Percentiles rank a stretch among this genome's conserved stretches.
These are phyloP conservation scores for Anoura caudifer DNA, from an alignment of 2,113 vertebrate genomes.

Conservation along the genomic window DNA sequence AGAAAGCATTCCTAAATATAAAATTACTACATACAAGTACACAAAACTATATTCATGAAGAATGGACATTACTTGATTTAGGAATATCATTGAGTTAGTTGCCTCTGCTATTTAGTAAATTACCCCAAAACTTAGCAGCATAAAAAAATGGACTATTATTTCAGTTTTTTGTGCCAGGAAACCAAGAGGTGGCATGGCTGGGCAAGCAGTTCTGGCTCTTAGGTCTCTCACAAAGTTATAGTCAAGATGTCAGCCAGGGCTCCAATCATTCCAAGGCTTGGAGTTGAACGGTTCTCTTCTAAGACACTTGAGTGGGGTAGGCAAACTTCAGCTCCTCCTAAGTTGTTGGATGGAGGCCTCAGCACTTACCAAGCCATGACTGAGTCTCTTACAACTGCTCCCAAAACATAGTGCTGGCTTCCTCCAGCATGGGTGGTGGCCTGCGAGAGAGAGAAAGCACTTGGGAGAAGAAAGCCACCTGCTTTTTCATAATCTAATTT, in stretches of 20 bases:
- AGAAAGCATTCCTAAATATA: not conserved
- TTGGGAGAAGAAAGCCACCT: too few species aligned
- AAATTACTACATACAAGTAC: not conserved
- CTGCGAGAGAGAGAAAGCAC: not conserved
- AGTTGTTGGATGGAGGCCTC: accelerated
- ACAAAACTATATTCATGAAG: not conserved
- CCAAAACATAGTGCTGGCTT: accelerated
- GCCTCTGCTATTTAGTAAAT: not conserved
- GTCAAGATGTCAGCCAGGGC: not conserved
- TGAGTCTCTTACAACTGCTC: not conserved
- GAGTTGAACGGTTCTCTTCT: not conserved
- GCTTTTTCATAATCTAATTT: not conserved
- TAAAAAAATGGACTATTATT: not conserved
- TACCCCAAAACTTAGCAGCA: not conserved
- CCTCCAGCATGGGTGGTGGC: too few species aligned
- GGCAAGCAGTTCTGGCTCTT: not conserved
- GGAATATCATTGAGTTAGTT: not conserved
- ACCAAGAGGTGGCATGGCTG: not conserved
- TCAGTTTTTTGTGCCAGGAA: not conserved
- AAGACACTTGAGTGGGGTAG: accelerated
- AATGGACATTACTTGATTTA: not conserved
- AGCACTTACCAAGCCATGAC: accelerated
- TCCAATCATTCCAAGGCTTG: accelerated
- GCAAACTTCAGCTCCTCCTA: not conserved
- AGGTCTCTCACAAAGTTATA: not conserved